phyloP scores from a whole-genome alignment of 2,113 vertebrate genomes.

The Diphyllodes magnificus region DNA sequence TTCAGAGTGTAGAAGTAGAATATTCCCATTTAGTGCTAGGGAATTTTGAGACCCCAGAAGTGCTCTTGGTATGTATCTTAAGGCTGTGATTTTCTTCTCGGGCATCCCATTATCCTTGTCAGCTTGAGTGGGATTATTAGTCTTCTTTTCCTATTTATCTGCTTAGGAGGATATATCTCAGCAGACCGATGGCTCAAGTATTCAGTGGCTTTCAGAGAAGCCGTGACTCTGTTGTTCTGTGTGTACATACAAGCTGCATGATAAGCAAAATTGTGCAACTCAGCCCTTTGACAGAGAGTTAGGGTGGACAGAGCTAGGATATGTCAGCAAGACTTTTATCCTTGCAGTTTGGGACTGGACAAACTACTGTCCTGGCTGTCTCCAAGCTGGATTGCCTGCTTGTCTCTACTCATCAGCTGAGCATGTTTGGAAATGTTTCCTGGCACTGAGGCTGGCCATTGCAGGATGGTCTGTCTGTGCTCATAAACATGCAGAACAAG shows the following conservation, averaged over 20 bases:
- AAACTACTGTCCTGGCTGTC: not conserved
- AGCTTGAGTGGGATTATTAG: not conserved
- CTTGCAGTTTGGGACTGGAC: not conserved
- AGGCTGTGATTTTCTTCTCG: not conserved
- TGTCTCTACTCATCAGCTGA: not conserved
- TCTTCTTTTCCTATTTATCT: not conserved
- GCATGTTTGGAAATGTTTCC: not conserved
- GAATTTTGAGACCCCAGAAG: not conserved
- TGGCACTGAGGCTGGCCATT: not conserved
- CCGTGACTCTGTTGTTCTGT: not conserved
- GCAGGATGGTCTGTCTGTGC: not conserved
- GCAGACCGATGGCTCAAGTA: not conserved
- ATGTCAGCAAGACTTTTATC: not conserved
- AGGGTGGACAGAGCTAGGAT: not conserved
- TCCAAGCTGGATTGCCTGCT: not conserved
- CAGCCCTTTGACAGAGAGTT: not conserved
- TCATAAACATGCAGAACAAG: not conserved
- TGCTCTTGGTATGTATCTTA: not conserved
- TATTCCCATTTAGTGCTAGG: not conserved
- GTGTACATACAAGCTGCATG: fast-evolving
- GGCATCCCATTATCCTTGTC: not conserved
- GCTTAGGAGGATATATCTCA: not conserved
- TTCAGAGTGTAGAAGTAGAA: not conserved
- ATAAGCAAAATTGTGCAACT: not conserved
- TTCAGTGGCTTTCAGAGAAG: not conserved